Percentiles rank a stretch among this genome's conserved stretches.
Conservation (phyloP, 2,113 vertebrate species). For the Limanda limanda region DNA sequence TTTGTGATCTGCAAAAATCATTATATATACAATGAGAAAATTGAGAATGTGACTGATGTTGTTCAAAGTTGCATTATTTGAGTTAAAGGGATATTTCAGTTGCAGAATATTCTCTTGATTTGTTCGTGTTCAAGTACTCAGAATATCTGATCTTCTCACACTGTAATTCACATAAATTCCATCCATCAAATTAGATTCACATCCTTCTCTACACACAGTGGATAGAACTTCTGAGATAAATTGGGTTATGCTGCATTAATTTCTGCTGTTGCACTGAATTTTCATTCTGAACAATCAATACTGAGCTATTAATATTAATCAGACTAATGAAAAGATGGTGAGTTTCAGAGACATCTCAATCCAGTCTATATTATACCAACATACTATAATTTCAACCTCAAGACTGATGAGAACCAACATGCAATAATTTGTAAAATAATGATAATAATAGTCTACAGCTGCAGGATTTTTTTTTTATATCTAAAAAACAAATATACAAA, state of each 20-base stretch:
- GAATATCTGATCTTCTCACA: neutral
- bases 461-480: neutral
- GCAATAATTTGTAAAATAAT: too few relatives aligned
- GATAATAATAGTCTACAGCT: neutral
- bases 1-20: constrained; percentile 4
- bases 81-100: constrained; percentile 1
- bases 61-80: neutral
- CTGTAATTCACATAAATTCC: neutral
- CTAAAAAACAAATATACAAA: neutral
- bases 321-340: constrained; percentile 5
- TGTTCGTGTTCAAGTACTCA: neutral
- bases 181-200: neutral
- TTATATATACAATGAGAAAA: neutral
- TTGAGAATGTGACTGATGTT: neutral
- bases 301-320: constrained; percentile 9
- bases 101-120: neutral
- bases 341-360: neutral
- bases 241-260: neutral
- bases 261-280: constrained; percentile 2
- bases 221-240: constrained; percentile 1
- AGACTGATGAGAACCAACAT: neutral
- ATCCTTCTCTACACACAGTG: neutral
- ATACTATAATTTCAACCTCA: neutral
- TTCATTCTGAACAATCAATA: neutral
- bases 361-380: neutral